These are phyloP conservation scores for Gymnobelideus leadbeateri DNA, from an alignment of 2,113 vertebrate species.

Conservation along the genomic window DNA sequence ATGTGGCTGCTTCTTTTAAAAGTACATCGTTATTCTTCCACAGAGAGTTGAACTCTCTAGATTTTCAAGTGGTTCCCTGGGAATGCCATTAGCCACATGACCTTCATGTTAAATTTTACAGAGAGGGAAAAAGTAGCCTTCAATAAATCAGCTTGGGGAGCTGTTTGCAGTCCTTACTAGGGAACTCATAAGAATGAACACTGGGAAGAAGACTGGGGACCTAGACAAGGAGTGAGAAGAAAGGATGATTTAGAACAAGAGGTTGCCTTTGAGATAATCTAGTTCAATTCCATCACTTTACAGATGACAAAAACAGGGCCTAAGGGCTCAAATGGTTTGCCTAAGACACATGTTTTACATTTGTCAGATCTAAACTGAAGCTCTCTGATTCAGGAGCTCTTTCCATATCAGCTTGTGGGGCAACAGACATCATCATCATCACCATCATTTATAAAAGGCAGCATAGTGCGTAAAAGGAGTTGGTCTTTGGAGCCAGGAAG, in stretches of 20 bases:
- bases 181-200: background rate
- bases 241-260: background rate
- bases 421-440: background rate
- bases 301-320: background rate
- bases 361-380: background rate
- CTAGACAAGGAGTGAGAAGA: background rate
- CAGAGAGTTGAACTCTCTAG: background rate
- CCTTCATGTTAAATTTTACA: background rate
- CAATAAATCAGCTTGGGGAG: background rate
- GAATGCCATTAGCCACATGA: background rate
- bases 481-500: background rate
- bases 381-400: background rate
- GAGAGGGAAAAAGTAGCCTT: background rate
- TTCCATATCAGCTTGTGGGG: background rate
- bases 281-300: background rate
- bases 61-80: background rate
- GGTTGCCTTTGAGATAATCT: background rate
- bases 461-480: background rate
- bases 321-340: background rate
- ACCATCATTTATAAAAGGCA: background rate
- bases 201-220: background rate
- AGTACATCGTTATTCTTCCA: background rate
- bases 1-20: background rate
- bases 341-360: background rate
- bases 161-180: background rate